Evolutionary conservation across 1,140 invertebrate species (phyloP), one percentile per base, ranked within the genome.

Genomic region (Aporrectodea caliginosa): DNA sequence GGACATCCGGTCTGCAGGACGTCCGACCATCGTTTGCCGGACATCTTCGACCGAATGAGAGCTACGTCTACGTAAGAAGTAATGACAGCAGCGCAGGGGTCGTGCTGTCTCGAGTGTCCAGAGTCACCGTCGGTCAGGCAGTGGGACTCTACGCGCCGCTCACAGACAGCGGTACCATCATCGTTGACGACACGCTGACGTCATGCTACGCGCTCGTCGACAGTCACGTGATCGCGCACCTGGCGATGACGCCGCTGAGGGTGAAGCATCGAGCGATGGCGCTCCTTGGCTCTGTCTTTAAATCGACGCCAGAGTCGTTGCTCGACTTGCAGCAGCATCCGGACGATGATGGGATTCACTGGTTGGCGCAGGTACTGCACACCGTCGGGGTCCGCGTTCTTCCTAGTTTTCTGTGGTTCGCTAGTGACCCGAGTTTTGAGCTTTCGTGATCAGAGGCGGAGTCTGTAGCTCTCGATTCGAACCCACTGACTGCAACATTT

Each of bases 191-290:
- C 80, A 92, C 97, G 1, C 90, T 96, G 0, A 94, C 94, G 0
- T 98, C 96, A 0, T 99, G 97, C 87, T 99, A 98, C 89, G 97
- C 97, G 0, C 89, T 95, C 16, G 90, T 98, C 22, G 91, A 93
- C 85, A 94, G 93, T 87, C 95, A 97, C 83, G 86, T 88, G 12
- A 81, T 98, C 73, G 96, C 95, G 2, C 96, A 98, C 85, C 91
- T 90, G 84, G 92, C 92, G 0, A 94, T 97, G 86, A 88, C 92
- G 2, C 96, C 96, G 0, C 87, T 95, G 75, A 90, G 96, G n/a
- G n/a, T n/a, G n/a, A n/a, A n/a, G n/a, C n/a, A n/a, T n/a, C n/a
- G n/a, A n/a, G n/a, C n/a, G n/a, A n/a, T n/a, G n/a, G n/a, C n/a
- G n/a, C n/a, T n/a, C n/a, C n/a, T n/a, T n/a, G n/a, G n/a, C n/a